Conservation (phyloP, 2,113 vertebrate genomes). For the Psittacara wagleri region DNA sequence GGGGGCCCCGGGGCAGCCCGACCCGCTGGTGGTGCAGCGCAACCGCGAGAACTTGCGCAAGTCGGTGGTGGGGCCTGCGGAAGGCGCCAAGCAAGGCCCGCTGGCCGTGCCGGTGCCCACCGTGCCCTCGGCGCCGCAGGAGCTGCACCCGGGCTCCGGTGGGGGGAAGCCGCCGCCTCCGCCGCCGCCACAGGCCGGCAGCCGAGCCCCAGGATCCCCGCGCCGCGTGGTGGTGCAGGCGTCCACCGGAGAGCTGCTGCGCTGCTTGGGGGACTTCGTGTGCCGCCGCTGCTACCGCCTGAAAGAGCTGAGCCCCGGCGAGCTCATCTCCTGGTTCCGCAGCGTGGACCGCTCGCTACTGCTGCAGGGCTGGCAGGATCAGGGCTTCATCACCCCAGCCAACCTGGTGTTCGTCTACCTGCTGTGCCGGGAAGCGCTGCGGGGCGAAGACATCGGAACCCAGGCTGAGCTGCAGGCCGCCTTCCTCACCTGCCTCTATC, state of each 20-base stretch:
- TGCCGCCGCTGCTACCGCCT: slow-evolving; percentile 92
- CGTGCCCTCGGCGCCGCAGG: slow-evolving; percentile 72
- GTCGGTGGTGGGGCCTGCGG: slow-evolving; percentile 55
- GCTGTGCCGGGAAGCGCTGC: slow-evolving; percentile 88
- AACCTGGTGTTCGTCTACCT: slow-evolving; percentile 97
- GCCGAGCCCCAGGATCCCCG: slow-evolving; percentile 78
- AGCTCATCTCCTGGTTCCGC: slow-evolving; percentile 95
- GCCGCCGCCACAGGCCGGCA: slow-evolving; percentile 68
- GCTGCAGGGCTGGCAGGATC: slow-evolving; percentile 97
- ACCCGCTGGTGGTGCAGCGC: slow-evolving; percentile 77
- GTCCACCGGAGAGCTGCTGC: slow-evolving; percentile 93
- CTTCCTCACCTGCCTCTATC: slow-evolving; percentile 96
- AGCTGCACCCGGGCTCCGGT: slow-evolving; percentile 55
- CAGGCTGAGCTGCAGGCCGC: slow-evolving; percentile 88
- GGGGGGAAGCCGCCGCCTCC: slow-evolving; percentile 76
- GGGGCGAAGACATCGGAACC: slow-evolving; percentile 81
- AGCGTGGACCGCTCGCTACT: slow-evolving; percentile 94
- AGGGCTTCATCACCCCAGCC: slow-evolving; percentile 95
- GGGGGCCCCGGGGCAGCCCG: slow-evolving; percentile 64
- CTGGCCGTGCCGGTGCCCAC: slow-evolving; percentile 71
- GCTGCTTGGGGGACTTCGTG: slow-evolving; percentile 92
- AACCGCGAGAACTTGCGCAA: slow-evolving; percentile 80
- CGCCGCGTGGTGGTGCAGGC: slow-evolving; percentile 91
- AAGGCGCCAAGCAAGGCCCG: slow-evolving; percentile 53
- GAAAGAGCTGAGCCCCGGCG: slow-evolving; percentile 87